Evolutionary conservation across 2,113 vertebrate species (phyloP), one percentile per base, ranked within the genome.

Genomic region (Aptenodytes patagonicus): DNA sequence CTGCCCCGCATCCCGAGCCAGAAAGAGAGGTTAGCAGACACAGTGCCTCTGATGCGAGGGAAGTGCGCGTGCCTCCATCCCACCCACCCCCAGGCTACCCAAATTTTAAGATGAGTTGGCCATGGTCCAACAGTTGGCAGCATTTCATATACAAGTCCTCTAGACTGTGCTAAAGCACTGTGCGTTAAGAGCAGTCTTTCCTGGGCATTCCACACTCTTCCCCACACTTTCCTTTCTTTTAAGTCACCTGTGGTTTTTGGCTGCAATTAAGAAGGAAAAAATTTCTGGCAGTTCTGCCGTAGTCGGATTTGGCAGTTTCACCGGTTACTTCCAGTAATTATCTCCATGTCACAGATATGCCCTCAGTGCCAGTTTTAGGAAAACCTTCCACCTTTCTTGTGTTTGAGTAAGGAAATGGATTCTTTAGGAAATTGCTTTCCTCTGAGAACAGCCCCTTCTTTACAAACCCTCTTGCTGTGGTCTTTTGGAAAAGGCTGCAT

Each of bases 161-260:
- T 49, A 94, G 87, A 92, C 58, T 73, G 84, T 81, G 71, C 90
- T 94, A 83, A 95, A 97, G 76, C 13, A 11, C 83, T 46, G 34
- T 73, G 51, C 7, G 2, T 66, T 69, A 44, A 66, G 58, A 66
- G 24, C 31, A 61, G 55, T 22, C n/a, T 70, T 95, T 90, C 96
- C 95, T 73, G 94, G 76, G 87, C 70, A 66, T 80, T 95, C 91
- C 76, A 66, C 75, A 40, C 58, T 89, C 66, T 89, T 76, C 54
- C 69, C 42, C 73, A 76, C 12, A 25, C 75, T 94, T 97, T 78
- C 4, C 0, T 97, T 97, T 96, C 80, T 94, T 96, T 71, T 83
- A 76, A 95, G 94, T 95, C 98, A 98, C 97, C 98, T 98, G 97
- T 96, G 96, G 21, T 38, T 97, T 98, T 97, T 97, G 97, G 96